These are phyloP conservation scores for Microplitis demolitor DNA, from an alignment of 1,140 invertebrate genomes.

Conservation along the genomic window DNA sequence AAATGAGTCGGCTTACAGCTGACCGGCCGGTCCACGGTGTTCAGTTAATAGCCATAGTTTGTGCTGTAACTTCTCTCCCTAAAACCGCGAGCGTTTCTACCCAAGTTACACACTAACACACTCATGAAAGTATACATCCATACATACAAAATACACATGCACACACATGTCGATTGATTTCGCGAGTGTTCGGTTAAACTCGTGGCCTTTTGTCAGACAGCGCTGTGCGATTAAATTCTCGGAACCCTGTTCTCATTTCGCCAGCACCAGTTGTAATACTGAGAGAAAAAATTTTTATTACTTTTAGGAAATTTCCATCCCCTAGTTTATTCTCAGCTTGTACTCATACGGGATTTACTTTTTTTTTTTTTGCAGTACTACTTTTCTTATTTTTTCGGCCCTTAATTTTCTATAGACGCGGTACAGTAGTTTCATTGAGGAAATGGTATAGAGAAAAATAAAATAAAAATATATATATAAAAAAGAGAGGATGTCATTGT, in stretches of 20 bases:
- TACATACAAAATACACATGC: too few relatives aligned
- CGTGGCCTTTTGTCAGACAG: slow-evolving; percentile 24
- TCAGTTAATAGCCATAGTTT: slow-evolving; percentile 60
- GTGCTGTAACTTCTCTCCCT: slow-evolving; percentile 21
- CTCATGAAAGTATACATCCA: too few relatives aligned
- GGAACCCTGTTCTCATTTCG: background rate
- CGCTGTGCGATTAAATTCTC: background rate
- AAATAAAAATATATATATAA: background rate
- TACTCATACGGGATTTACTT: background rate
- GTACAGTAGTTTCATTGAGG: background rate
- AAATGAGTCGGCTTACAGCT: slow-evolving; percentile 52
- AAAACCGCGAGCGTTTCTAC: slow-evolving; percentile 1
- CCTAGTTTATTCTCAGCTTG: background rate
- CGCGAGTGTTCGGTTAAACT: slow-evolving; percentile 5
- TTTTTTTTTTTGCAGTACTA: background rate
- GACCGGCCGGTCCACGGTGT: slow-evolving; percentile 58
- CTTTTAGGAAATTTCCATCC: background rate
- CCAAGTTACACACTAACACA: background rate
- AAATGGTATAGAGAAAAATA: background rate
- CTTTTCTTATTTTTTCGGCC: background rate
- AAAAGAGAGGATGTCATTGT: too few relatives aligned
- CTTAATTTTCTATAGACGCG: background rate
- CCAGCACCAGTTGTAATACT: background rate
- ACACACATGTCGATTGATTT: background rate
- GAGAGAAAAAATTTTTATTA: background rate